phyloP scores from a whole-genome alignment of 2,113 vertebrate species.

The Chrysemys picta region DNA sequence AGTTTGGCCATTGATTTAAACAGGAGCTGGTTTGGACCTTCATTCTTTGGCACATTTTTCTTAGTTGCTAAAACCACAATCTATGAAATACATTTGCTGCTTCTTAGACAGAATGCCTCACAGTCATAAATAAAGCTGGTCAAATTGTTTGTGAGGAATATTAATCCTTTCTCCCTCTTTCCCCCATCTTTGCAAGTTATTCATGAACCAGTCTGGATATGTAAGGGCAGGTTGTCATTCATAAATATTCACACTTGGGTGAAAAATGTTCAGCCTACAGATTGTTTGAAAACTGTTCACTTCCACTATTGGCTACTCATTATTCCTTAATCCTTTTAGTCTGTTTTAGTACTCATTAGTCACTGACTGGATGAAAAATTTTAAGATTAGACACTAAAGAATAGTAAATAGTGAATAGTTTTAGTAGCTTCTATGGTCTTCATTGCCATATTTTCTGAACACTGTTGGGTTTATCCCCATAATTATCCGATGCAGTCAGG shows the following conservation, averaged over 20 bases:
- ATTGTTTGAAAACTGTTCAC: not conserved
- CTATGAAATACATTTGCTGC: not conserved
- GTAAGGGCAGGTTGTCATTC: not conserved
- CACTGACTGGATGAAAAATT: not conserved
- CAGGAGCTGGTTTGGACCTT: not conserved
- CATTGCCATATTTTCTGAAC: not conserved
- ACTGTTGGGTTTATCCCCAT: not conserved
- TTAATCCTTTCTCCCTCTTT: not conserved
- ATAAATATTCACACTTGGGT: not conserved
- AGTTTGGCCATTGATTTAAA: not conserved
- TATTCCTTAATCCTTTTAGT: not conserved
- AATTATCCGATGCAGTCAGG: fast-evolving
- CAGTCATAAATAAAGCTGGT: not conserved
- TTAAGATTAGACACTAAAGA: not conserved
- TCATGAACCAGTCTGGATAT: not conserved
- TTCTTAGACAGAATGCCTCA: not conserved
- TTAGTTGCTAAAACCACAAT: not conserved
- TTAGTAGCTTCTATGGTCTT: not conserved
- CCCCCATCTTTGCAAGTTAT: not conserved
- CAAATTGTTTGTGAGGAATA: not conserved
- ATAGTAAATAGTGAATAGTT: not conserved
- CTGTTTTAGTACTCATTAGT: too few relatives aligned
- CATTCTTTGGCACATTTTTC: not conserved
- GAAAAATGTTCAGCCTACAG: not conserved
- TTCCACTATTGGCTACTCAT: not conserved